Evolutionary conservation across 2,888 invertebrate genomes (phyloP), one percentile per base, ranked within the genome.

Genomic region (Pachliopta kotzebuea): DNA sequence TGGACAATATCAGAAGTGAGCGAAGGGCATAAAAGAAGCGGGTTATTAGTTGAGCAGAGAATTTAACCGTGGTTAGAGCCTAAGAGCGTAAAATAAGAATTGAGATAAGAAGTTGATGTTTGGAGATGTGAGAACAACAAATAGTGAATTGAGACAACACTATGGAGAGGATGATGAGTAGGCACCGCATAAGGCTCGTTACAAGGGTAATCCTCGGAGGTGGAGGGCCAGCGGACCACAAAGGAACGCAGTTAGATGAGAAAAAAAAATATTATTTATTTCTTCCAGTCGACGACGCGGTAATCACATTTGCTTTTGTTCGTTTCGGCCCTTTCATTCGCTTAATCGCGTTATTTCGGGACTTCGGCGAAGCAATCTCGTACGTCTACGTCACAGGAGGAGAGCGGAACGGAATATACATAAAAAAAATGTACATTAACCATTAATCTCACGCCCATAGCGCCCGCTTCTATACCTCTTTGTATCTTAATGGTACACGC

Each of bases 281-380:
- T 88, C 84, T 84, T 81, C 84, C 77, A 82, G 84, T 83, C 84
- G 84, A 84, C 83, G 83, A 82, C 80, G 81, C 84, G 82, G 88
- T 90, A 90, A 90, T 90, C 89, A 90, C 90, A 89, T 90, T 88
- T 87, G 83, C 88, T 89, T 80, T 90, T 90, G 89, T 90, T 89
- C 88, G 85, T 86, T 86, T 86, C 79, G 85, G 80, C 85, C 88
- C 89, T 65, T 90, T 89, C 88, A 86, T 85, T 87, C 88, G 84
- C 84, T 86, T 90, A 90, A 90, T 90, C 89, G 88, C 79, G 90
- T 90, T 90, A 90, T 89, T 88, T 86, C 84, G 86, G 86, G 82
- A 79, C 83, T 83, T 77, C 76, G 78, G 74, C 71, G 77, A 77
- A 81, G 80, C 81, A 80, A 85, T 85, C 79, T 84, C 78, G 73